These are phyloP conservation scores for Empidonax alnorum DNA, from an alignment of 2,113 vertebrate species.

Conservation along the genomic window DNA sequence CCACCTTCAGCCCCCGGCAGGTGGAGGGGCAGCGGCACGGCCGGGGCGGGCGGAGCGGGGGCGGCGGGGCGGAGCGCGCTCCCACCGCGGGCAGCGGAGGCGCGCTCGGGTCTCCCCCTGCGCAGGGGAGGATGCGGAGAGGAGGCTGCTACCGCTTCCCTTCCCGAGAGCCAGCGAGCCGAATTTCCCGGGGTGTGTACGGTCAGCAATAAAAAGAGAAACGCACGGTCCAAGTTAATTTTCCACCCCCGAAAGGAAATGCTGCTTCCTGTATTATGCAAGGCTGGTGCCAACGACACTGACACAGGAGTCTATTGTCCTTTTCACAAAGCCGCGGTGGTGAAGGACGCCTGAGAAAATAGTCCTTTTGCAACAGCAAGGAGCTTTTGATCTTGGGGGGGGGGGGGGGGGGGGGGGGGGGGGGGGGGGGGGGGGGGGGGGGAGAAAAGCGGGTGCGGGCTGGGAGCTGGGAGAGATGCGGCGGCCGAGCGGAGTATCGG, in stretches of 20 bases:
- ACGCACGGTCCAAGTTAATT: constrained; percentile 83
- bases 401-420: neutral
- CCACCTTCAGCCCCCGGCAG: neutral
- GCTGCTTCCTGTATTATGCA: constrained; percentile 84
- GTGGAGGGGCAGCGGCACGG: neutral
- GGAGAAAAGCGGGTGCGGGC: neutral
- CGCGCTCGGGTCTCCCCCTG: neutral
- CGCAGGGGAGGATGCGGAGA: constrained; percentile 16
- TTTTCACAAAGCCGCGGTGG: constrained; percentile 77
- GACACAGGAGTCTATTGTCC: constrained; percentile 83
- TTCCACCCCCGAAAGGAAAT: constrained; percentile 84
- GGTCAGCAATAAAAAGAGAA: constrained; percentile 83
- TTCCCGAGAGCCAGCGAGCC: constrained; percentile 69
- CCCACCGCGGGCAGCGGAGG: neutral
- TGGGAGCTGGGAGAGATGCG: neutral
- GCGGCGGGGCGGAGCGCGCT: neutral
- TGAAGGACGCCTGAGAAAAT: constrained; percentile 80
- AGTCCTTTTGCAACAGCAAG: constrained; percentile 56
- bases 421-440: neutral
- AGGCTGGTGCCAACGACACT: constrained; percentile 80
- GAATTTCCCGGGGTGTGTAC: constrained; percentile 82
- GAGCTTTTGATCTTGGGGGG: constrained; percentile 75
- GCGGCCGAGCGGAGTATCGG: neutral
- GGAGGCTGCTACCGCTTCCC: constrained; percentile 66
- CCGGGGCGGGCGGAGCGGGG: neutral